Evolutionary conservation across 2,888 invertebrate genomes (phyloP).

Genomic region (Dorcus parallelipipedus): DNA sequence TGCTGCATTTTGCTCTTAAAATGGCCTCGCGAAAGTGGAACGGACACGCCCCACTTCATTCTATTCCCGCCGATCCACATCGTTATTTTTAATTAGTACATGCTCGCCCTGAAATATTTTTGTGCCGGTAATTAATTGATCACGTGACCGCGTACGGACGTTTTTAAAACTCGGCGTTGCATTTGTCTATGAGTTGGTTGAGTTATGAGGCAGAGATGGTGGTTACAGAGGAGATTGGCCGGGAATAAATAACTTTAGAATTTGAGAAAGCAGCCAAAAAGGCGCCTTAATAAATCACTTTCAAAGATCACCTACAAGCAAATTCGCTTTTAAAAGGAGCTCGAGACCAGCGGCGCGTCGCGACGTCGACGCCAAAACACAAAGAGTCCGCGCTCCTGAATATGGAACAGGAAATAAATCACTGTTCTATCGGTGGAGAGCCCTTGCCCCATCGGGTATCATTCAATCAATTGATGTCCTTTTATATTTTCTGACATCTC

Average conservation of each 20-base stretch:
- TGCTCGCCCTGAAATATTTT: too few species aligned
- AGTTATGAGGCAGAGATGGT: conserved; percentile 9
- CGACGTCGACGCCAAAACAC: conserved; percentile 28
- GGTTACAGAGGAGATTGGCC: conserved; percentile 15
- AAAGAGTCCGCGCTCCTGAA: conserved; percentile 32
- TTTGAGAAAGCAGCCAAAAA: conserved; percentile 29
- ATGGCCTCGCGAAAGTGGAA: too few species aligned
- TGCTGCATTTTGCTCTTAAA: too few species aligned
- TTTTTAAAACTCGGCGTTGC: too few species aligned
- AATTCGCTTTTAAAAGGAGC: conserved; percentile 38
- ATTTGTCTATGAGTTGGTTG: too few species aligned
- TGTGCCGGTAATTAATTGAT: too few species aligned
- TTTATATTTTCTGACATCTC: conserved; percentile 19
- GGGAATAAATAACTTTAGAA: conserved; percentile 31
- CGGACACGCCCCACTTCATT: too few species aligned
- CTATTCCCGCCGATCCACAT: too few species aligned
- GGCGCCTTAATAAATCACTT: conserved; percentile 40
- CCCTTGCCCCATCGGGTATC: conserved; percentile 25
- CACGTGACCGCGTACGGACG: too few species aligned
- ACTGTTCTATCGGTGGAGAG: conserved; percentile 29
- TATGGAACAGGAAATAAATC: conserved; percentile 37
- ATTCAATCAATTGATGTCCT: conserved; percentile 31
- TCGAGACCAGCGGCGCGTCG: conserved; percentile 24
- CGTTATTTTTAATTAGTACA: too few species aligned
- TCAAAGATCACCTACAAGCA: conserved; percentile 39